phyloP scores from a whole-genome alignment of 2,113 vertebrate species.

The Hydrolagus affinis region DNA sequence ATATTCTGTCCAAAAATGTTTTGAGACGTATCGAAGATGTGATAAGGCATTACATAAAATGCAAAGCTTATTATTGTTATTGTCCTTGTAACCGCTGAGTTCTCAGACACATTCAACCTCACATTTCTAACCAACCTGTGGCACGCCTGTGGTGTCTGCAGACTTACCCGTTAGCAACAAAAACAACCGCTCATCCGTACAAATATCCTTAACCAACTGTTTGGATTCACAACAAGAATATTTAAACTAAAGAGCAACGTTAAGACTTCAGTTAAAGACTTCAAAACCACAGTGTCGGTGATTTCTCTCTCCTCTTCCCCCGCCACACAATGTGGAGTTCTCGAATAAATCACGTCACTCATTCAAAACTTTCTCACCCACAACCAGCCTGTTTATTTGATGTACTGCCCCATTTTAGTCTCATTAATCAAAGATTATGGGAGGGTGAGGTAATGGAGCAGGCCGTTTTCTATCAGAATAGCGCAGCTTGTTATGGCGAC shows the following conservation, averaged over 20 bases:
- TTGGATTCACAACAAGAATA: not conserved
- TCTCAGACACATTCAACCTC: not conserved
- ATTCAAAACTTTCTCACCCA: slow-evolving; percentile 37
- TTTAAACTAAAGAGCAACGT: slow-evolving; percentile 26
- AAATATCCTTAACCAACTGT: not conserved
- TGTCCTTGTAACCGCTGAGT: not conserved
- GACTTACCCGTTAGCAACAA: slow-evolving; percentile 1
- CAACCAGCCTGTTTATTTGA: slow-evolving; percentile 47
- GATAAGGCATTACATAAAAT: too few species aligned
- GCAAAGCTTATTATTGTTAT: too few species aligned
- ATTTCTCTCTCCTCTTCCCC: not conserved
- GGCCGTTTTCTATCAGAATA: slow-evolving; percentile 54
- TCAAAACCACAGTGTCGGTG: not conserved
- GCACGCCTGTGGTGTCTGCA: slow-evolving; percentile 7
- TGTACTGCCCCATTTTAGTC: slow-evolving; percentile 50
- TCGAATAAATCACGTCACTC: slow-evolving; percentile 33
- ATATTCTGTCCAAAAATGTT: too few species aligned
- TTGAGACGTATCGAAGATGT: too few species aligned
- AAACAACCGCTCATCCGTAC: not conserved
- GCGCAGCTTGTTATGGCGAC: slow-evolving; percentile 54
- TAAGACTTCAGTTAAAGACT: slow-evolving; percentile 21
- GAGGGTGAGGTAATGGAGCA: slow-evolving; percentile 62
- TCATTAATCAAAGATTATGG: slow-evolving; percentile 50
- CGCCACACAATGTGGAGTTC: not conserved
- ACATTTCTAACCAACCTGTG: slow-evolving; percentile 20